Evolutionary conservation across 2,888 invertebrate species (phyloP).

Genomic region (Drosophila testacea): DNA sequence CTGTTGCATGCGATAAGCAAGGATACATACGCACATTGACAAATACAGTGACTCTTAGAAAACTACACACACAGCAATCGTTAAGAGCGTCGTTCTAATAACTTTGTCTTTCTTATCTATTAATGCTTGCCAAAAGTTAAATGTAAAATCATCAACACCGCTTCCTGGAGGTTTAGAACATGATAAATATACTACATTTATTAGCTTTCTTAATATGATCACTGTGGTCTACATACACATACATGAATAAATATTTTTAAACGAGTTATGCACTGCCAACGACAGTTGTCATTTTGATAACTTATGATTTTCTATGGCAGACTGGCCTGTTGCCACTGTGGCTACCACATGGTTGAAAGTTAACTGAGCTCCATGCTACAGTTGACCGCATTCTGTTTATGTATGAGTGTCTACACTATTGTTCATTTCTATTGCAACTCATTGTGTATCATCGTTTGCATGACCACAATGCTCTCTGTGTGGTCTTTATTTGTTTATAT

Average conservation of each 20-base stretch:
- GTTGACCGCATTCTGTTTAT: slow-evolving; percentile 33
- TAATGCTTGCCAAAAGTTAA: not conserved
- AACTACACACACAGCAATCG: not conserved
- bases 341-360: slow-evolving; percentile 11
- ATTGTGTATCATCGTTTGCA: slow-evolving; percentile 13
- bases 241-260: slow-evolving; percentile 14
- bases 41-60: slow-evolving; percentile 14
- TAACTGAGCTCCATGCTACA: slow-evolving; percentile 38
- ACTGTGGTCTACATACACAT: not conserved
- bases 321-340: slow-evolving; percentile 10
- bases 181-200: not conserved
- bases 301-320: slow-evolving; percentile 48
- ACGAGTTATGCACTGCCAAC: slow-evolving; percentile 35
- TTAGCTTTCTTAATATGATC: not conserved
- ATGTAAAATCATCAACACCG: not conserved
- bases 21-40: slow-evolving; percentile 12
- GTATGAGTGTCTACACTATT: slow-evolving; percentile 20
- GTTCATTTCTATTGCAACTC: slow-evolving; percentile 26
- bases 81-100: not conserved
- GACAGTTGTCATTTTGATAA: slow-evolving; percentile 48
- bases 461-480: slow-evolving; percentile 16
- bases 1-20: slow-evolving; percentile 60
- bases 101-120: not conserved
- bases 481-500: slow-evolving; percentile 25
- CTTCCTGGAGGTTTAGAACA: too few relatives aligned